Conservation (phyloP, 2,113 vertebrate genomes). For the Steatornis caripensis region DNA sequence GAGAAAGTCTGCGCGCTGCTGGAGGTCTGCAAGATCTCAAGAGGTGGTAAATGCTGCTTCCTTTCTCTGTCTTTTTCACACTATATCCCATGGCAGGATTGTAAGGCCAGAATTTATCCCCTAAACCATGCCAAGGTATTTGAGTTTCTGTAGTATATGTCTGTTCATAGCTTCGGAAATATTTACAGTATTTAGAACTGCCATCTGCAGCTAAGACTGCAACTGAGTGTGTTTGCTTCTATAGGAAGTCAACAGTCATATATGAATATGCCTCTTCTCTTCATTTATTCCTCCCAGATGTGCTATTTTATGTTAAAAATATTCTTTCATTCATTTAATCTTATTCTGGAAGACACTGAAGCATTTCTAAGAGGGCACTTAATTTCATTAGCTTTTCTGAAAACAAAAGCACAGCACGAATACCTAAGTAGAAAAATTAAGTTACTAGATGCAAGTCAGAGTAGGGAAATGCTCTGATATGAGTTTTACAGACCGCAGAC, state of each 20-base stretch:
- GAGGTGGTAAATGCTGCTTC: neutral
- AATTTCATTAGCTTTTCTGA: conserved; percentile 60
- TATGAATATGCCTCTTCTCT: neutral
- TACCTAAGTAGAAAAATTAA: conserved; percentile 25
- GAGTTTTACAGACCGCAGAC: neutral
- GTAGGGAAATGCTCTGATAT: neutral
- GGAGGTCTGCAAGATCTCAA: neutral
- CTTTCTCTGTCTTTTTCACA: neutral
- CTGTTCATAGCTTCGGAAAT: neutral
- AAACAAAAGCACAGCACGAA: conserved; percentile 30
- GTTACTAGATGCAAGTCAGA: neutral
- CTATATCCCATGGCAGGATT: neutral
- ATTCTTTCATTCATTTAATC: conserved; percentile 22
- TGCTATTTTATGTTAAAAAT: neutral
- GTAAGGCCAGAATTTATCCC: neutral
- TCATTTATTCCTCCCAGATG: neutral
- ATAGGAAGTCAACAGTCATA: neutral
- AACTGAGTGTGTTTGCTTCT: neutral
- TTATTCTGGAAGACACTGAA: conserved; percentile 36
- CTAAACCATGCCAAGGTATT: neutral
- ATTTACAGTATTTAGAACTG: neutral
- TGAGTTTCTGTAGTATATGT: neutral
- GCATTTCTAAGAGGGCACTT: conserved; percentile 25
- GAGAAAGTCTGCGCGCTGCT: neutral
- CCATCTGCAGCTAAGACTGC: neutral